Conservation (phyloP, 2,113 vertebrate genomes). For the Loxodonta africana region DNA sequence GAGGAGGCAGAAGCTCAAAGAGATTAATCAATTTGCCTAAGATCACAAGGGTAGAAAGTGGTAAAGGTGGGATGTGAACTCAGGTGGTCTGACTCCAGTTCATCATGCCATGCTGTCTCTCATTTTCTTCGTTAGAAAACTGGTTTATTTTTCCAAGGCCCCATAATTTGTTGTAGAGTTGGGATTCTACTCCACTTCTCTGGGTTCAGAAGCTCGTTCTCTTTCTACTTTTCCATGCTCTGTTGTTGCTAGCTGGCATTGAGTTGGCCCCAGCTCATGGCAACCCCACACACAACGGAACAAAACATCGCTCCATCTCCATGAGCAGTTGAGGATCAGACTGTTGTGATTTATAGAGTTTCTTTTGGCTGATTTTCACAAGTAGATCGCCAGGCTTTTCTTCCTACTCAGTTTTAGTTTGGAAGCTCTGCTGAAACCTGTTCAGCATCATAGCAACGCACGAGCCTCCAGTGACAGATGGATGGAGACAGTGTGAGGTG, state of each 20-base stretch:
- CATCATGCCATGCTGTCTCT: not conserved
- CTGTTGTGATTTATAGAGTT: not conserved
- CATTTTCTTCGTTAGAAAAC: constrained; percentile 11
- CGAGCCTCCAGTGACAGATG: not conserved
- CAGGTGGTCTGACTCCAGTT: not conserved
- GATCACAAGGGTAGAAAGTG: not conserved
- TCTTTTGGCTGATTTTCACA: not conserved
- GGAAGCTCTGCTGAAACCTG: not conserved
- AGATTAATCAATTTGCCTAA: not conserved
- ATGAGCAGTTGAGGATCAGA: not conserved
- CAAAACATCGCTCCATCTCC: not conserved
- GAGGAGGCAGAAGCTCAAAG: constrained; percentile 20
- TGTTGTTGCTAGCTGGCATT: not conserved
- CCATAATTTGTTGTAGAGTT: not conserved
- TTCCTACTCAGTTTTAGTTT: not conserved
- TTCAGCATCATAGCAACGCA: not conserved
- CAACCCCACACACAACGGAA: not conserved
- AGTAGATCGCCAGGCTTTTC: not conserved
- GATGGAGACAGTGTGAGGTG: not conserved
- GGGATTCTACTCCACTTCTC: constrained; percentile 3
- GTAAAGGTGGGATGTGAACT: constrained; percentile 9
- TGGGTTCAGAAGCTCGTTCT: constrained; percentile 9
- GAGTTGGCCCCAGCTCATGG: not conserved
- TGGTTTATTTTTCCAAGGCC: not conserved
- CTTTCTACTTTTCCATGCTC: not conserved